phyloP scores from a whole-genome alignment of 2,888 invertebrate species.

The Eudemis profundana region DNA sequence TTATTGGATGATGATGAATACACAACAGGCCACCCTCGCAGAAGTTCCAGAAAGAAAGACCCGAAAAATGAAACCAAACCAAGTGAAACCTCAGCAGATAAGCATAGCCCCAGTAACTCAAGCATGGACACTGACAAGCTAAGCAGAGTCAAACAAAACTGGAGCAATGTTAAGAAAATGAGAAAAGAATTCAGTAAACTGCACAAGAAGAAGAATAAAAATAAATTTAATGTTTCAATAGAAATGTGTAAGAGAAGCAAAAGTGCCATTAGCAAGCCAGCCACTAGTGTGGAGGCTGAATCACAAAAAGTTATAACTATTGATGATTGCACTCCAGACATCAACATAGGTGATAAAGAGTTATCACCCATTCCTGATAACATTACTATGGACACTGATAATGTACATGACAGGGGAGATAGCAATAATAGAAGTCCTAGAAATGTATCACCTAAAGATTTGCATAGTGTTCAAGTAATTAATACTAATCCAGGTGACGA shows the following conservation, averaged over 20 bases:
- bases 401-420: neutral
- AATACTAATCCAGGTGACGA: neutral
- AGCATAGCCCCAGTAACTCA: constrained; percentile 58
- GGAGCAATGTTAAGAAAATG: constrained; percentile 79
- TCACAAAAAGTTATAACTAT: constrained; percentile 53
- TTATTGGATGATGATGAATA: constrained; percentile 64
- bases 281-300: constrained; percentile 23
- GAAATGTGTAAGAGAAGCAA: constrained; percentile 75
- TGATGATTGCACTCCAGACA: constrained; percentile 66
- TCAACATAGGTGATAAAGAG: constrained; percentile 22
- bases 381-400: constrained; percentile 19
- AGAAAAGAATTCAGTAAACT: constrained; percentile 77
- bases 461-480: neutral
- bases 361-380: neutral
- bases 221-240: constrained; percentile 78
- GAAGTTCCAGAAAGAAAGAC: constrained; percentile 72
- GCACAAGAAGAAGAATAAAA: constrained; percentile 68
- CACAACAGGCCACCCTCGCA: constrained; percentile 64
- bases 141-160: constrained; percentile 65
- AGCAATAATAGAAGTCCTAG: neutral
- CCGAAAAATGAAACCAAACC: constrained; percentile 52
- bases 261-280: constrained; percentile 52
- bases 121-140: constrained; percentile 60
- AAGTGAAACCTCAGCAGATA: constrained; percentile 54
- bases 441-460: constrained; percentile 1